Conservation (phyloP, 2,888 invertebrate genomes). For the Argynnis bischoffii region DNA sequence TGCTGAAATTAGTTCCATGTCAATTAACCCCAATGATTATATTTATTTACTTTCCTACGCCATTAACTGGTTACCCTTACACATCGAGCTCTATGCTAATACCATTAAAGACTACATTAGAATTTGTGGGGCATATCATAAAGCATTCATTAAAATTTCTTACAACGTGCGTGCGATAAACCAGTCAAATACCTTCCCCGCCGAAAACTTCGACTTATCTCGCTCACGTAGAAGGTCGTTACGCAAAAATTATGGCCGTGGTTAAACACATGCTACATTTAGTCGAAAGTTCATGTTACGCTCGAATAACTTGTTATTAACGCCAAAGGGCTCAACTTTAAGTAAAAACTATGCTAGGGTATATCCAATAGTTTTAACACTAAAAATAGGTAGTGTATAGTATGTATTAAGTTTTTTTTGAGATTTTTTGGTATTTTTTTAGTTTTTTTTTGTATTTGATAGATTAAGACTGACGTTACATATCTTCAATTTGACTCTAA, state of each 20-base stretch:
- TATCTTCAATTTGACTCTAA: no score
- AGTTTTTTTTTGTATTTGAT: no score
- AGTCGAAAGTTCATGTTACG: constrained; percentile 75
- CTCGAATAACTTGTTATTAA: constrained; percentile 72
- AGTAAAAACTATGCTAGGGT: constrained; percentile 20
- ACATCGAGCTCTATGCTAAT: no score
- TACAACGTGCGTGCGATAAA: constrained; percentile 77
- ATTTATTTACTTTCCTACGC: not conserved
- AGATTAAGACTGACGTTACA: no score
- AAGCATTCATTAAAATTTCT: constrained; percentile 75
- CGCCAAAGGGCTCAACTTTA: constrained; percentile 49
- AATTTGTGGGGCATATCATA: constrained; percentile 5
- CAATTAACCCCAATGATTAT: no score
- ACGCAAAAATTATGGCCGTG: constrained; percentile 74
- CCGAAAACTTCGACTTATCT: constrained; percentile 80
- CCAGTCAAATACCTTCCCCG: constrained; percentile 59
- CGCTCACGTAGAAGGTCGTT: constrained; percentile 78
- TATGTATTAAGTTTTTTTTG: not conserved
- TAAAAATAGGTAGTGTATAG: not conserved
- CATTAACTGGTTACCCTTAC: not conserved
- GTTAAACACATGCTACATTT: constrained; percentile 81
- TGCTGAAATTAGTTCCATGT: no score
- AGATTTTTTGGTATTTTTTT: no score
- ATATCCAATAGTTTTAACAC: constrained; percentile 2
- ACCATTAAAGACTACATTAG: not conserved